Evolutionary conservation across 2,888 invertebrate species (phyloP).

Genomic region (Dolichomitus sp.): DNA sequence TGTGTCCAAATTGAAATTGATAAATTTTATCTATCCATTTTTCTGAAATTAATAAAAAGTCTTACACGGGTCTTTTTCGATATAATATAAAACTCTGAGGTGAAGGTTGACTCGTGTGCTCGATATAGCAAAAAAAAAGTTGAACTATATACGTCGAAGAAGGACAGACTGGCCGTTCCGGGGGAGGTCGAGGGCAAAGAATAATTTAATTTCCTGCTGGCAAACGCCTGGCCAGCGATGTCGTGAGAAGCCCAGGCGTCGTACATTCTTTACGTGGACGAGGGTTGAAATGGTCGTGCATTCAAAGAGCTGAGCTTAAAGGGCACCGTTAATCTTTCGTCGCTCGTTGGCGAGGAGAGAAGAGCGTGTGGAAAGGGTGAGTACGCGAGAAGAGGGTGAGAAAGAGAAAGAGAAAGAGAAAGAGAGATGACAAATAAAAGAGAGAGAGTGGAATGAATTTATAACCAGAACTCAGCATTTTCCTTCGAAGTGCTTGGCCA

Average conservation of each 20-base stretch:
- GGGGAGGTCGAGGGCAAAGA: slow-evolving; percentile 49
- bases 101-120: slow-evolving; percentile 23
- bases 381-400: not conserved
- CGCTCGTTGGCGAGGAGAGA: slow-evolving; percentile 25
- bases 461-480: slow-evolving; percentile 62
- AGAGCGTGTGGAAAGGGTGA: not conserved
- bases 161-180: slow-evolving; percentile 30
- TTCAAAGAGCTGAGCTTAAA: slow-evolving; percentile 67
- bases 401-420: slow-evolving; percentile 4
- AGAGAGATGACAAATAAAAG: not conserved
- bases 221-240: slow-evolving; percentile 38
- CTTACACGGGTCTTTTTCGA: slow-evolving; percentile 10
- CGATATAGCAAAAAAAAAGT: slow-evolving; percentile 20
- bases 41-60: slow-evolving; percentile 13
- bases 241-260: slow-evolving; percentile 43
- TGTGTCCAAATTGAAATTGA: not conserved
- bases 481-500: slow-evolving; percentile 31
- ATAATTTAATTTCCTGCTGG: slow-evolving; percentile 70
- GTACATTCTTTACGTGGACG: slow-evolving; percentile 64
- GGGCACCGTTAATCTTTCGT: slow-evolving; percentile 69
- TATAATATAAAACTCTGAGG: slow-evolving; percentile 12
- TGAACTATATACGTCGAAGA: slow-evolving; percentile 17
- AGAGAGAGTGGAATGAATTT: slow-evolving; percentile 60
- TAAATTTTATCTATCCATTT: not conserved
- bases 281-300: slow-evolving; percentile 65